Evolutionary conservation across 2,888 invertebrate genomes (phyloP), one percentile per base, ranked within the genome.

Genomic region (Ichneumoninae sp.): DNA sequence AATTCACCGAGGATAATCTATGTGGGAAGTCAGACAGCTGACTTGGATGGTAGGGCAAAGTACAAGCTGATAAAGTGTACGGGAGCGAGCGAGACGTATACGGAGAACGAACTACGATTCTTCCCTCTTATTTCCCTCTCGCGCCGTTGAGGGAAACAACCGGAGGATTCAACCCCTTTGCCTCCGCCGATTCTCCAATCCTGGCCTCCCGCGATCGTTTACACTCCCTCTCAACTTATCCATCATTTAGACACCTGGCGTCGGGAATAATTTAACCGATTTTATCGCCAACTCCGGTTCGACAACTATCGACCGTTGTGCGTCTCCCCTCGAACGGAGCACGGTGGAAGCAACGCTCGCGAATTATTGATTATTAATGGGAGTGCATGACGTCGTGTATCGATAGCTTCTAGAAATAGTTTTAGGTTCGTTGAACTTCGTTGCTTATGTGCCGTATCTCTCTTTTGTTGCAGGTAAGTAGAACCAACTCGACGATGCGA

Each of bases 1-100:
- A 89, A 89, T 89, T 88, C 89, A 88, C 89, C 87, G 86, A 85
- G 88, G 90, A 91, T 91, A 92, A 92, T 92, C 90, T 89, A 91
- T 91, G 91, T 91, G 91, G 86, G 91, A 92, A 92, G 86, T 83
- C 86, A 84, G 85, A 86, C 91, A 91, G 91, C 91, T 91, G 91
- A 88, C 89, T 82, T 77, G 70, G 54, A 60, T 79, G 86, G 85
- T 85, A 77, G 86, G 88, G 78, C 87, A 89, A 89, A 83, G 76
- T 36, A 26, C 65, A 73, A 50, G 40, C 60, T 26, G 68, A 69
- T 60, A 16, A 69, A 40, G 60, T 68, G 77, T 63, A 57, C 75
- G 83, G 87, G 89, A 87, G 86, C 85, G 87, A 87, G 78, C 13
- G 50, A 65, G 66, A 70, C 76, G 57, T 36, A 77, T 76, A 83